A percentile compares a stretch with the other conserved stretches of the same genome.
These are phyloP conservation scores for Oceanodroma leucorhoa DNA, from an alignment of 2,797 vertebrate genomes.

Conservation along the genomic window DNA sequence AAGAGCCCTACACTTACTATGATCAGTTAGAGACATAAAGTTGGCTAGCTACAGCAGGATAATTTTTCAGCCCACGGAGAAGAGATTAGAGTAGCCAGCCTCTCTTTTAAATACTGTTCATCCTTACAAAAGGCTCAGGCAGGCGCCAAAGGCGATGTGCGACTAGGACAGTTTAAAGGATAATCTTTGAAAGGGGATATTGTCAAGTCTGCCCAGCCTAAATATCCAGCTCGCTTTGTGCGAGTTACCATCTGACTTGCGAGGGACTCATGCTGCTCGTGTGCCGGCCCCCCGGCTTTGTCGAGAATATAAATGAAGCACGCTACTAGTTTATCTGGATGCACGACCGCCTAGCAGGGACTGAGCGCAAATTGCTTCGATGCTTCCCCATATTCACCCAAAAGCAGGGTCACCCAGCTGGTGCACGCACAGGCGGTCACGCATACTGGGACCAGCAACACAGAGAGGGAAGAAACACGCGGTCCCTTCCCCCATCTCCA, in stretches of 20 bases:
- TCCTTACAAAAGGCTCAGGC: slow-evolving; percentile 38
- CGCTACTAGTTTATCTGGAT: rapidly evolving
- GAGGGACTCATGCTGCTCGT: neutral
- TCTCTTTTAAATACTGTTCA: slow-evolving; percentile 15
- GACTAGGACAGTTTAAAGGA: slow-evolving; percentile 30
- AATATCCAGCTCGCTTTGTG: neutral
- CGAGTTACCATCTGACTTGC: neutral
- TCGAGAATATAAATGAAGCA: neutral
- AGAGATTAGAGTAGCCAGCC: slow-evolving; percentile 19
- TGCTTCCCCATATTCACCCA: neutral
- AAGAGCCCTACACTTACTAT: neutral
- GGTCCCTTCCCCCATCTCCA: neutral
- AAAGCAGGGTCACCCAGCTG: neutral
- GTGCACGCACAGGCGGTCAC: neutral
- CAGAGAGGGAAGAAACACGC: neutral
- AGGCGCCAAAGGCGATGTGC: neutral
- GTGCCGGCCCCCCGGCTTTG: neutral
- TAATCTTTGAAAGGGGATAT: slow-evolving; percentile 47
- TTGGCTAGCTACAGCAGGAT: neutral
- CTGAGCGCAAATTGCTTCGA: rapidly evolving
- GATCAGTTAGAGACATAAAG: slow-evolving; percentile 11
- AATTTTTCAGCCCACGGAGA: neutral
- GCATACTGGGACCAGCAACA: neutral
- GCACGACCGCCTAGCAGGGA: neutral
- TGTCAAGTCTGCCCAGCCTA: neutral